Percentiles rank a stretch among this genome's conserved stretches.
phyloP scores from a whole-genome alignment of 2,888 invertebrate species.

The Chymomyza amoena region DNA sequence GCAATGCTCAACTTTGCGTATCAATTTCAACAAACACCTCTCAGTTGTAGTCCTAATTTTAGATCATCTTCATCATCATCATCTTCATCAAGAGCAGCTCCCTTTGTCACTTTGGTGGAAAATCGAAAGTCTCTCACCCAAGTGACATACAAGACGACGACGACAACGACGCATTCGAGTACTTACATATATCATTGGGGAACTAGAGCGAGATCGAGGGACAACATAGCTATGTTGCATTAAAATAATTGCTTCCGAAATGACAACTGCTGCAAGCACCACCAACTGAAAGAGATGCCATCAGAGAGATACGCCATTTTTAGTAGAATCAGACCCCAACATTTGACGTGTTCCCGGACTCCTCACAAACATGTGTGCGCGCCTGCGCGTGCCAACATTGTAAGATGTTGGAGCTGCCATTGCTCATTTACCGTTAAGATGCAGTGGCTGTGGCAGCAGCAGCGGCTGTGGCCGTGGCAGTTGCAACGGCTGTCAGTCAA shows the following conservation, averaged over 20 bases:
- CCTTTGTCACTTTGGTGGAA: conserved; percentile 29
- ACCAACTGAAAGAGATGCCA: conserved; percentile 47
- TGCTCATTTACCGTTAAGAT: conserved; percentile 70
- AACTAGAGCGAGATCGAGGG: conserved; percentile 30
- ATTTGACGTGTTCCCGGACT: conserved; percentile 25
- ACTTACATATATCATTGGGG: conserved; percentile 31
- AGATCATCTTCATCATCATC: conserved; percentile 39
- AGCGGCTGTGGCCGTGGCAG: conserved; percentile 1
- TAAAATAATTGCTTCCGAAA: conserved; percentile 77
- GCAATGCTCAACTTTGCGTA: conserved; percentile 23
- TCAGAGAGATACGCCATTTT: conserved; percentile 11
- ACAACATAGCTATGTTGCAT: conserved; percentile 51
- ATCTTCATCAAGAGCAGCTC: conserved; percentile 1
- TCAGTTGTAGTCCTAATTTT: conserved; percentile 52
- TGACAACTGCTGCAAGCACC: conserved; percentile 58
- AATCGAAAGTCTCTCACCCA: conserved; percentile 14
- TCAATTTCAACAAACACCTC: conserved; percentile 52
- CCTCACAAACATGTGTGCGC: conserved; percentile 65
- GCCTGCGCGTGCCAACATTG: conserved; percentile 74
- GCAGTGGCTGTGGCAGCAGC: conserved; percentile 12
- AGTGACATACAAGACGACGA: conserved; percentile 55
- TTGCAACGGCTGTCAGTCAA: conserved; percentile 65
- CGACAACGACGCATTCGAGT: conserved; percentile 38
- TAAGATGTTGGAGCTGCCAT: conserved; percentile 46
- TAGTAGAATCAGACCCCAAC: conserved; percentile 19